Base-by-base conservation (phyloP, 2,113 vertebrate genomes). In the Dipodomys stephensi region DNA sequence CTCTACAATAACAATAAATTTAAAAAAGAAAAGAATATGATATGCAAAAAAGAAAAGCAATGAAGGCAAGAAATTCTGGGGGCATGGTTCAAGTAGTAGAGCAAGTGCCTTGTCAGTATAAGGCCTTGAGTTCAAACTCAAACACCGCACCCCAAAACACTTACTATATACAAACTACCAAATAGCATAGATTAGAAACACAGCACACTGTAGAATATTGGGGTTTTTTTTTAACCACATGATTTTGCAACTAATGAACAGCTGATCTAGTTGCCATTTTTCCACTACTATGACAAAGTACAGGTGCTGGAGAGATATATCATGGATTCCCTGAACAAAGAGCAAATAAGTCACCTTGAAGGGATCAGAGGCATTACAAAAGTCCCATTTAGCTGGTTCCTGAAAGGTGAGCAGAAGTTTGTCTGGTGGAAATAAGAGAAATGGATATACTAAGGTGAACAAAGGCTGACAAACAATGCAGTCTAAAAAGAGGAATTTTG, bases 321-420 rank as follows among this genome's bases (percentile, higher is more conserved):
- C 30, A 6, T 83, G 8, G 53, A 90, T 87, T 15, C 15, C 20
- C 60, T 39, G 64, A 94, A 32, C 7, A 84, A 90, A 74, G 44
- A 46, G 27, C 18, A 94, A 91, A 82, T 76, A 86, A 77, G 28
- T 77, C 64, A 83, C 53, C 83, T 88, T 90, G 22, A 23, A 93
- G 23, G 16, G 16, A 77, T 78, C 9, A 65, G 4, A 78, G 67
- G 46, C 22, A 93, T 62, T 77, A 72, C 8, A 69, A 28, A 83
- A 57, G 64, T 71, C 68, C 53, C 30, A 53, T 44, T 86, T 65
- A 82, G 83, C 22, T 62, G 23, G 53, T 9, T 90, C 72, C 85
- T 88, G 32, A 90, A 82, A 44, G 62, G 74, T 65, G 27, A 87
- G 23, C 68, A 88, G 23, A 83, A 87, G 32, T 88, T 79, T 87